Conservation (phyloP, 23 tunicate species). For the Aplidium turbinatum region DNA sequence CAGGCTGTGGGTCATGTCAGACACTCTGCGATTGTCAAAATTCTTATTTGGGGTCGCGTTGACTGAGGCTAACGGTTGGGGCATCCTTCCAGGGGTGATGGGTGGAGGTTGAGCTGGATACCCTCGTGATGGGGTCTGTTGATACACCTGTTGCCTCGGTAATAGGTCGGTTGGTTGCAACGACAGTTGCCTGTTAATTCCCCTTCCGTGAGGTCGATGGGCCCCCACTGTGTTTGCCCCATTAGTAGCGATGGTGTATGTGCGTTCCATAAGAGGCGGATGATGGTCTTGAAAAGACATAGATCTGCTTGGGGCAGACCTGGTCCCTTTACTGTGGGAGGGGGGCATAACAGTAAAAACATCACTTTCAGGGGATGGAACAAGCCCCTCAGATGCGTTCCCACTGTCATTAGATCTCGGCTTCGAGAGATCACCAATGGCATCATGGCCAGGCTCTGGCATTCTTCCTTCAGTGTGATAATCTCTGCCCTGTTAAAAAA, state of each 20-base stretch:
- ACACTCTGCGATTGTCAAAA: not conserved
- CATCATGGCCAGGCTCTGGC: too few species aligned
- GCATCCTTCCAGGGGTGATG: not conserved
- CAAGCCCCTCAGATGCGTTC: not conserved
- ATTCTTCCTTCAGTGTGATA: too few species aligned
- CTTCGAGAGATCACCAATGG: too few species aligned
- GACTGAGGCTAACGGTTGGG: not conserved
- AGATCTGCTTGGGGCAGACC: conserved; percentile 1
- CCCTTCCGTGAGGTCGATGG: not conserved
- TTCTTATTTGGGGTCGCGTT: not conserved
- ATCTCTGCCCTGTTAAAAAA: too few species aligned
- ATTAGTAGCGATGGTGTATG: conserved; percentile 22
- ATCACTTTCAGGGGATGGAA: not conserved
- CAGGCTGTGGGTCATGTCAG: conserved; percentile 16
- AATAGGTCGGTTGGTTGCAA: not conserved
- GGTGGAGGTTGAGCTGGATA: not conserved
- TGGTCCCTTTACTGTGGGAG: not conserved
- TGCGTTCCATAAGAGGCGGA: not conserved
- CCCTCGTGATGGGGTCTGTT: not conserved
- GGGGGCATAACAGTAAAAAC: conserved; percentile 7
- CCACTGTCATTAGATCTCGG: too few species aligned
- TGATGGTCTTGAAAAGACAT: conserved; percentile 26
- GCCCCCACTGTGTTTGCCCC: conserved; percentile 24
- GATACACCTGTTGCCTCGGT: not conserved
- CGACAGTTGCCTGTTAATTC: conserved; percentile 8